Percentiles rank a stretch among this genome's conserved stretches.
These are phyloP conservation scores for Phania funesta DNA, from an alignment of 2,888 invertebrate genomes.

Conservation along the genomic window DNA sequence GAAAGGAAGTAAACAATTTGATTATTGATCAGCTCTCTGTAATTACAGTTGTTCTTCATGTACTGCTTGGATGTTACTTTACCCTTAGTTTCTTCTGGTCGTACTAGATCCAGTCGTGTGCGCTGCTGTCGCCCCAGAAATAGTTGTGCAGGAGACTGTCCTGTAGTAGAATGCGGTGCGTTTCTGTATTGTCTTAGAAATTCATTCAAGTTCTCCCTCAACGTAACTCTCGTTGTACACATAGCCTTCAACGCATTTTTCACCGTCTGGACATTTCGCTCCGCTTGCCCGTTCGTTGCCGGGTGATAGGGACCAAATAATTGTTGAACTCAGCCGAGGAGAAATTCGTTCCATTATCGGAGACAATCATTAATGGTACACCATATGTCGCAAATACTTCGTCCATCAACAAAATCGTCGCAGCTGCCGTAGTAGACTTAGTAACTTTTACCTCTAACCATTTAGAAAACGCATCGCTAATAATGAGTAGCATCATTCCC, in stretches of 20 bases:
- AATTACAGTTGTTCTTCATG: not conserved
- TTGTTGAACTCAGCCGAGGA: not conserved
- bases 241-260: conserved; percentile 61
- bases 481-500: conserved; percentile 69
- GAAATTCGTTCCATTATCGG: not conserved
- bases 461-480: conserved; percentile 78
- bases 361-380: not conserved
- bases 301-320: conserved; percentile 63
- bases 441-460: conserved; percentile 76
- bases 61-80: not conserved
- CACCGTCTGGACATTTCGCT: conserved; percentile 28
- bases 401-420: not conserved
- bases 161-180: conserved; percentile 30
- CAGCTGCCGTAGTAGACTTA: not conserved
- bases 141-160: conserved; percentile 14
- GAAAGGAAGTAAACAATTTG: not conserved
- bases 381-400: not conserved
- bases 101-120: conserved; percentile 9
- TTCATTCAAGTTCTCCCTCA: conserved; percentile 50
- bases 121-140: conserved; percentile 19
- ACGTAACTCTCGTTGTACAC: conserved; percentile 15
- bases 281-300: conserved; percentile 50
- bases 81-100: not conserved
- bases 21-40: not conserved
- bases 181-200: conserved; percentile 54